Conservation (phyloP, 2,797 vertebrate species). For the Tapirus indicus region DNA sequence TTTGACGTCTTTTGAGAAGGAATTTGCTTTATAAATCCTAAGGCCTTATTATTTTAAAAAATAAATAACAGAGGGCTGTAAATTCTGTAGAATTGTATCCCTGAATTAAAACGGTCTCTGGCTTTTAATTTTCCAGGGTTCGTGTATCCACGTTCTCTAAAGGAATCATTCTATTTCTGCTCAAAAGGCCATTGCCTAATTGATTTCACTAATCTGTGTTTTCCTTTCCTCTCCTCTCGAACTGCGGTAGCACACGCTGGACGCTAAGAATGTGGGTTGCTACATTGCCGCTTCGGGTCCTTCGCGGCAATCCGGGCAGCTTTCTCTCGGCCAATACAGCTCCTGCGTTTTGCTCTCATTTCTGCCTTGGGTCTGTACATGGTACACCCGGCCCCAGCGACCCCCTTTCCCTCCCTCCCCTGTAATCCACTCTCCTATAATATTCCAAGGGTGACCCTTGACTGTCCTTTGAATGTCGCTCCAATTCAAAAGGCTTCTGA, state of each 20-base stretch:
- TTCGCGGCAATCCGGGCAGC: background rate
- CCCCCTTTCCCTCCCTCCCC: conserved; percentile 38
- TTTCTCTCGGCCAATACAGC: background rate
- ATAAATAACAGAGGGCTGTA: conserved; percentile 38
- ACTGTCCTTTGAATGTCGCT: conserved; percentile 79
- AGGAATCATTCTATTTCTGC: conserved; percentile 30
- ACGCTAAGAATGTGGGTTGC: background rate
- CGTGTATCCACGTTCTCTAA: background rate
- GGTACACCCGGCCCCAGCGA: background rate
- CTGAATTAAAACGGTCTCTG: conserved; percentile 49
- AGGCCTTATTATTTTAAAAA: conserved; percentile 67
- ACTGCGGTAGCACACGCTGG: background rate
- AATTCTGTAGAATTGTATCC: conserved; percentile 48
- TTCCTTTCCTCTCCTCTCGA: background rate
- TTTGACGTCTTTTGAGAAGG: conserved; percentile 55
- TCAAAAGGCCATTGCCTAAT: conserved; percentile 56
- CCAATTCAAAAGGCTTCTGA: conserved; percentile 80
- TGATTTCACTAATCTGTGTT: conserved; percentile 57
- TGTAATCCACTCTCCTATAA: conserved; percentile 80
- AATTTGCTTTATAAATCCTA: conserved; percentile 69
- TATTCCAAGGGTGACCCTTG: conserved; percentile 80
- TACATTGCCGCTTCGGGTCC: background rate
- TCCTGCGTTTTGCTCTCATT: conserved; percentile 2
- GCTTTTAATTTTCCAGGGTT: conserved; percentile 65
- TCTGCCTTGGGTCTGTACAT: background rate